Base-by-base conservation (phyloP, 2,888 invertebrate genomes). In the Pelosia muscerda region DNA sequence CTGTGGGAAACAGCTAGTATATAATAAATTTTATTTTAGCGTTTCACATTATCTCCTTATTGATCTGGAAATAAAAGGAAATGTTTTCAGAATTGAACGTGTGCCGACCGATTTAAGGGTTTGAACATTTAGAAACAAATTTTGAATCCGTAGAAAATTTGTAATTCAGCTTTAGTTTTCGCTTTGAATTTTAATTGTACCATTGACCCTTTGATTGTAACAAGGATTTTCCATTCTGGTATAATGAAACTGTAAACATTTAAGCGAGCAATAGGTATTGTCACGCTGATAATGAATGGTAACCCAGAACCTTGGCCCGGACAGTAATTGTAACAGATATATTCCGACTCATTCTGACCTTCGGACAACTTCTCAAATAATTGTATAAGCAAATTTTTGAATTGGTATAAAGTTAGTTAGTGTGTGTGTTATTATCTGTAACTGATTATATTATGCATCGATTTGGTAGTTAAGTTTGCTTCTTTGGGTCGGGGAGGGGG, bases 11-110 rank as follows among this genome's bases (percentile, higher is more conserved):
- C 65, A 67, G 71, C 66, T 73, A 71, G 77, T 70, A 54, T 56
- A 71, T 64, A 73, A 77, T 79, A 77, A 77, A 79, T 71, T 76
- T 73, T 73, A 68, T 73, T 78, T 75, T 71, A 69, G 63, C 71
- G 69, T 68, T 68, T 65, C 73, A 63, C 74, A 79, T 79, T 77
- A 77, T 76, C 73, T 77, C 49, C 26, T 66, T 70, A 67, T 68
- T 68, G 63, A 69, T 58, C 60, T 34, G 13, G 66, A 68, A 72
- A 74, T 72, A 77, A 77, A 74, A 68, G 57, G 72, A 67, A 69
- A 55, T 56, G 57, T 65, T 49, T 59, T 60, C 66, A 66, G 59
- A 63, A 73, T 71, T 55, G 57, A 68, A 66, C 19, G 34, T 19
- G 19, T 49, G n/a, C n/a, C 49, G 2, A 38, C 5, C 9, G 54